Base-by-base conservation (phyloP, 2,888 invertebrate genomes). In the Drosophila putrida region DNA sequence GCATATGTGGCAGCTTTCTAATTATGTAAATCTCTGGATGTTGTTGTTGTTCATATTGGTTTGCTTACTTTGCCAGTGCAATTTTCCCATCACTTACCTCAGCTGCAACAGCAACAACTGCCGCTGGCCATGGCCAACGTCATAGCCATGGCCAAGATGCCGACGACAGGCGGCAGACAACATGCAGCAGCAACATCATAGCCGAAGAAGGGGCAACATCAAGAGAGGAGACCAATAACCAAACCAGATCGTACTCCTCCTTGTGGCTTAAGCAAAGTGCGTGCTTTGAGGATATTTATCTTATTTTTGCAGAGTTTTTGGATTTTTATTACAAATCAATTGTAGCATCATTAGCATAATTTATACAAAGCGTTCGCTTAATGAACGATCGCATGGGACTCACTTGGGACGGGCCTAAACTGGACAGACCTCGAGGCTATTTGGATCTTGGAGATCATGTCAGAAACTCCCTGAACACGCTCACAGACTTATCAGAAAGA, bases 251-350 rank as follows among this genome's bases (percentile, higher is more conserved):
- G 43, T 10, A 20, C n/a, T 51, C 46, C 77, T 70, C 58, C 58
- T 55, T 13, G 62, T 51, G 15, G 28, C 41, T 35, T 38, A 69
- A 43, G 70, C 51, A 78, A 82, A 90, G 92, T 92, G 92, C 92
- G 92, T 92, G 92, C 85, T 90, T 82, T 71, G 79, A 65, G 91
- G 90, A 90, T 92, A 92, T 92, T 91, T 92, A 92, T 92, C 92
- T 92, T 91, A 82, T 78, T 86, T 80, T 72, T 74, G 78, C 80
- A 83, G 75, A 85, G 89, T 84, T 89, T 41, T 74, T 89, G 90
- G 89, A 92, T 91, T 92, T 92, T 92, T 92, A 92, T 92, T 92
- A 92, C 92, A 92, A 92, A 92, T 92, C 92, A 92, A 92, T 92
- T 92, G 92, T 91, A 92, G 91, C 90, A 90, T 92, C 92, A 92